Percentiles rank a stretch among this genome's conserved stretches.
These are phyloP conservation scores for Nezara viridula DNA, from an alignment of 2,888 invertebrate genomes.

Conservation along the genomic window DNA sequence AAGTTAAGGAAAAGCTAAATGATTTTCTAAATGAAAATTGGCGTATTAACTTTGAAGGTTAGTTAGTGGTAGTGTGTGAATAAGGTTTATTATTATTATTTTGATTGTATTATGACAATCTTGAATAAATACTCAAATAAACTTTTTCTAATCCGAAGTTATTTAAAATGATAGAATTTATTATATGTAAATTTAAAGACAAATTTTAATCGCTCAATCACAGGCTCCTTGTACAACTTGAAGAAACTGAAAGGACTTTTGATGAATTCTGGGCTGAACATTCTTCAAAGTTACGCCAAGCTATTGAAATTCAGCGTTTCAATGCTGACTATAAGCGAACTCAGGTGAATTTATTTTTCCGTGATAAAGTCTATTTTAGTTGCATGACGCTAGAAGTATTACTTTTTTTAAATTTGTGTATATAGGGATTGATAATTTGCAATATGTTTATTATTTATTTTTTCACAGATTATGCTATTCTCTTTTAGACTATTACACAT, in stretches of 20 bases:
- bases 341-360: conserved; percentile 73
- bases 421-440: not conserved
- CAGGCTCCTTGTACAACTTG: conserved; percentile 91
- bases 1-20: no score
- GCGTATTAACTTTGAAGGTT: no score
- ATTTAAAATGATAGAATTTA: not conserved
- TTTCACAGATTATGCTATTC: not conserved
- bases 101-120: no score
- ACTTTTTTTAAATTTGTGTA: not conserved
- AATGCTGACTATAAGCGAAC: conserved; percentile 95
- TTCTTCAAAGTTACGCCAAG: conserved; percentile 89
- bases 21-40: no score
- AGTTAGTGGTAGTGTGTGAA: not conserved
- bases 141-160: not conserved
- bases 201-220: conserved; percentile 57
- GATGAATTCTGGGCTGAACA: conserved; percentile 96
- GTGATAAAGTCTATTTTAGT: not conserved
- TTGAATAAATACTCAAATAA: no score
- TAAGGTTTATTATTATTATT: not conserved
- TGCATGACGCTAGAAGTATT: not conserved
- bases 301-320: conserved; percentile 90
- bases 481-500: not conserved
- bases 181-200: conserved; percentile 17
- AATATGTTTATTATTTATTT: not conserved
- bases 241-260: conserved; percentile 94